Evolutionary conservation across 2,113 vertebrate genomes (phyloP).

Genomic region (Peucedramus taeniatus): DNA sequence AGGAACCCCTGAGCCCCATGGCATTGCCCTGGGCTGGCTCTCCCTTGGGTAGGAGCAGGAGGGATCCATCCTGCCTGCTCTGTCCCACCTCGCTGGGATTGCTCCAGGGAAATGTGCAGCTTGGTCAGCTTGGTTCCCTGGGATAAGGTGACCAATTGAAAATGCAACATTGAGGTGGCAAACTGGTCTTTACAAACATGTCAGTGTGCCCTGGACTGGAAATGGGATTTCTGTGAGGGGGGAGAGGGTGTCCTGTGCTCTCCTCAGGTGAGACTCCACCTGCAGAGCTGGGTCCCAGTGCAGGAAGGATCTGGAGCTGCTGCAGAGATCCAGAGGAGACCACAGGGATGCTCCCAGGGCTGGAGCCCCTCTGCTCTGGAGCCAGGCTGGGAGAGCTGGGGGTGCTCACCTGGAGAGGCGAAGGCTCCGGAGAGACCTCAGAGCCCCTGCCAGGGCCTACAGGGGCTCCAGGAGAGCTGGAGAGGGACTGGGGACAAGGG

Average conservation of each 20-base stretch:
- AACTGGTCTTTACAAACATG: neutral
- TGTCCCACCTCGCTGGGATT: accelerated
- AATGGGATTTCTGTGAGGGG: neutral
- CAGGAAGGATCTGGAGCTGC: neutral
- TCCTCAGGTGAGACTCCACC: neutral
- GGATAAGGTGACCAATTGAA: neutral
- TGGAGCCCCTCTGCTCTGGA: neutral
- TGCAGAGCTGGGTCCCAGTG: neutral
- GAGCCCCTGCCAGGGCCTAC: neutral
- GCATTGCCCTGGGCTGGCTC: neutral
- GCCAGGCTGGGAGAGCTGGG: neutral
- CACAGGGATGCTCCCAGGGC: accelerated
- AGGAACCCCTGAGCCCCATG: neutral
- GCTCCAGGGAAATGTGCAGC: neutral
- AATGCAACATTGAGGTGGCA: neutral
- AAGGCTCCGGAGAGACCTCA: neutral
- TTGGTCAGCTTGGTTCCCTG: neutral
- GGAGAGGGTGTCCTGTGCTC: neutral
- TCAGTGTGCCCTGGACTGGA: neutral
- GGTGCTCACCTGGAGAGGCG: neutral
- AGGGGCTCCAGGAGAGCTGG: neutral
- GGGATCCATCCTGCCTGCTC: neutral
- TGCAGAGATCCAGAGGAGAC: neutral
- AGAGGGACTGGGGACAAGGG: neutral
- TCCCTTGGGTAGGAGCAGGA: neutral